Evolutionary conservation across 2,888 invertebrate species (phyloP), one percentile per base, ranked within the genome.

Genomic region (Aromia moschata): DNA sequence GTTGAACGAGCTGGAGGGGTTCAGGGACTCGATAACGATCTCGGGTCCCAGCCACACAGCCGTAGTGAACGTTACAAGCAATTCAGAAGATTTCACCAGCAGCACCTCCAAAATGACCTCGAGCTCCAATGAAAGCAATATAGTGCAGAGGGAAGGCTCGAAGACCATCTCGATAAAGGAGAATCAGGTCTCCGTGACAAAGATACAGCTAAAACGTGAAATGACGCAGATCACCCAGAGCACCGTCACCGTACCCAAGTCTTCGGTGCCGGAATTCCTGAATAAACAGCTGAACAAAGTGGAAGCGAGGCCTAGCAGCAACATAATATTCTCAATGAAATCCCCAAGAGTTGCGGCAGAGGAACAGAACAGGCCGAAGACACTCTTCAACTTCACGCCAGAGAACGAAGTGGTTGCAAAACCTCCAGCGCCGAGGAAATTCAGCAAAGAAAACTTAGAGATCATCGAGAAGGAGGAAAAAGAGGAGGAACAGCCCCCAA

Each of bases 241-340:
- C 38, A 68, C 62, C 9, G 60, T 67, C 31, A 63, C 68, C 9
- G 44, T 64, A 37, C 67, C 67, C 12, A 73, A 70, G 83, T 33
- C 83, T 80, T 68, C 65, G 77, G 82, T 89, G 10, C 89, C 90
- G 0, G 89, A 91, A 75, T 89, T 90, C 74, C 79, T 90, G 62
- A 87, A 88, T 71, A 87, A 89, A 56, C 89, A 90, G 76, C 73
- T 90, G 41, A 89, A 90, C 74, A 87, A 87, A 74, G 88, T 90
- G 3, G 90, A 90, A 70, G 81, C 83, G 7, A 85, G 85, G 68
- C 84, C 87, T 0, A 74, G 84, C 7, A 85, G 85, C 25, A 87
- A 89, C 72, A 83, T 90, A 25, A 87, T 90, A 47, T 80, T 89
- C 65, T 85, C 89, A 16, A 88, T 83, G 68, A 84, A 82, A 67